Conservation (phyloP, 2,888 invertebrate genomes). For the Drosophila mimica region DNA sequence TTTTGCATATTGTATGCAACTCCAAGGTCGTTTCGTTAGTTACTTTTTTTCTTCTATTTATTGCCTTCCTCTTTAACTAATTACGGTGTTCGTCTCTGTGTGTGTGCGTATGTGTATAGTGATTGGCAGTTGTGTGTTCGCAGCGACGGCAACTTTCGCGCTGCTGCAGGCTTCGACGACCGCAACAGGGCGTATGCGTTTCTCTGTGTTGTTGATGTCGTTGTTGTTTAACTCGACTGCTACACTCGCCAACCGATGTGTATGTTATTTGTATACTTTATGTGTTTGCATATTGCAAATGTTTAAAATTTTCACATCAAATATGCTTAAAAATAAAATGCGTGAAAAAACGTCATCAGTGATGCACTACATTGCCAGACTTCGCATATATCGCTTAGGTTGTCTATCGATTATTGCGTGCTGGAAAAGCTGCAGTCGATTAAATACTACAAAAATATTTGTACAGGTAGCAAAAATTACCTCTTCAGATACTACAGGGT, state of each 20-base stretch:
- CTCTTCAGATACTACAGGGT: background rate
- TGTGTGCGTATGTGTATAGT: slow-evolving; percentile 6
- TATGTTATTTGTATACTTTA: slow-evolving; percentile 62
- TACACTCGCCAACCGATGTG: slow-evolving; percentile 45
- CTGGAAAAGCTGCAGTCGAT: slow-evolving; percentile 15
- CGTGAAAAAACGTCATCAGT: slow-evolving; percentile 70
- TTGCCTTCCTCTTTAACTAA: slow-evolving; percentile 38
- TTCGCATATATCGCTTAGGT: slow-evolving; percentile 14
- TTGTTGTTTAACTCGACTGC: slow-evolving; percentile 36
- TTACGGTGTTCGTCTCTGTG: slow-evolving; percentile 16
- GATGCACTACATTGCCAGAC: slow-evolving; percentile 48
- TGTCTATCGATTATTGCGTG: slow-evolving; percentile 11
- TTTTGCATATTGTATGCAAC: slow-evolving; percentile 87
- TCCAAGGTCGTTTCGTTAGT: slow-evolving; percentile 65
- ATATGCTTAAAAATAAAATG: slow-evolving; percentile 61
- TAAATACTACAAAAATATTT: slow-evolving; percentile 20
- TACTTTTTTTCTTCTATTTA: slow-evolving; percentile 35
- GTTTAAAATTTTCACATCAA: slow-evolving; percentile 67
- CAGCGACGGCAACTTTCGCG: slow-evolving; percentile 58
- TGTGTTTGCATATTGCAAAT: slow-evolving; percentile 69
- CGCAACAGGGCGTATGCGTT: slow-evolving; percentile 14
- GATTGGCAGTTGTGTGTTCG: slow-evolving; percentile 14
- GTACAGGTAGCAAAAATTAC: background rate
- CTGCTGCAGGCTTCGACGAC: slow-evolving; percentile 37
- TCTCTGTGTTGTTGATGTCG: slow-evolving; percentile 12